A percentile compares a stretch with the other conserved stretches of the same genome.
phyloP scores from a whole-genome alignment of 1,140 invertebrate genomes.

The Ips nitidus region DNA sequence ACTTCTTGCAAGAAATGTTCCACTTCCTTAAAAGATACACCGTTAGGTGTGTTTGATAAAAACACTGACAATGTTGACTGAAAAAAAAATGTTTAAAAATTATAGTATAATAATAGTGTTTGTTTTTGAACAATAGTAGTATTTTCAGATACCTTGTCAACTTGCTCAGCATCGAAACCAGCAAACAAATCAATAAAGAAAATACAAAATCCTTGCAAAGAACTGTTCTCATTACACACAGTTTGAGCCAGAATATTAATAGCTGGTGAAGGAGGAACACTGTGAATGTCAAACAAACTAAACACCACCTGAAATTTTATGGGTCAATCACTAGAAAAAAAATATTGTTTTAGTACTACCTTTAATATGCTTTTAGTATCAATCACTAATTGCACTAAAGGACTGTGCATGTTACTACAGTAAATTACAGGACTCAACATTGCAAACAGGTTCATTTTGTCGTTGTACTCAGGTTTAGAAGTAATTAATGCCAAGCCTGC shows the following conservation, averaged over 20 bases:
- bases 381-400: slow-evolving; percentile 8
- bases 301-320: slow-evolving; percentile 1
- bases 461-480: slow-evolving; percentile 57
- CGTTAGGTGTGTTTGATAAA: slow-evolving; percentile 24
- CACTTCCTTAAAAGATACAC: slow-evolving; percentile 33
- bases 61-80: slow-evolving; percentile 16
- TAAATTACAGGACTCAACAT: slow-evolving; percentile 62
- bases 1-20: slow-evolving; percentile 31
- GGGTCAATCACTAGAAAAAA: neutral
- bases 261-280: slow-evolving; percentile 12
- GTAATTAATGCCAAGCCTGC: slow-evolving; percentile 58
- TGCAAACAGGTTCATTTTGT: slow-evolving; percentile 57
- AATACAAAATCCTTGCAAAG: slow-evolving; percentile 21
- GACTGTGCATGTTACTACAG: slow-evolving; percentile 39
- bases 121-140: neutral
- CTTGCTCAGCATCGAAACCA: slow-evolving; percentile 29
- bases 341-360: slow-evolving; percentile 4
- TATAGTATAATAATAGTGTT: neutral
- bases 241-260: slow-evolving; percentile 7
- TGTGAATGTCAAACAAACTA: slow-evolving; percentile 3
- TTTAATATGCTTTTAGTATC: slow-evolving; percentile 15
- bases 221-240: slow-evolving; percentile 27
- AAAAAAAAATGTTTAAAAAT: slow-evolving; percentile 5
- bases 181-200: slow-evolving; percentile 22
- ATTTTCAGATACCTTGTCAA: slow-evolving; percentile 11